Evolutionary conservation across 2,888 invertebrate genomes (phyloP), one percentile per base, ranked within the genome.

Genomic region (Pseudococcus jackbeardsleyi): DNA sequence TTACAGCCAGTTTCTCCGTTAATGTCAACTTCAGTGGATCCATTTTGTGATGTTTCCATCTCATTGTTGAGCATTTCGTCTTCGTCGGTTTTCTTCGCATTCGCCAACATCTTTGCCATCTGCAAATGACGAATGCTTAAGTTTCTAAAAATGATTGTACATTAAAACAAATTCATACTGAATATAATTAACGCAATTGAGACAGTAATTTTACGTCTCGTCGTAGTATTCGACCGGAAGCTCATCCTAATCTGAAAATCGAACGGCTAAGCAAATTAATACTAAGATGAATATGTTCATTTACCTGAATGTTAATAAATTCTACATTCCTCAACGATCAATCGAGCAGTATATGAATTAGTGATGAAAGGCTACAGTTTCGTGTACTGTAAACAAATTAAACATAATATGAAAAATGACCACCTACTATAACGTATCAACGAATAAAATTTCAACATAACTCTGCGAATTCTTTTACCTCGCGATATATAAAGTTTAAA

Each of bases 1-100:
- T 82, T 82, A 82, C 46, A 42, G 46, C 46, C 79, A 7, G n/a
- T 19, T 19, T 82, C 79, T 12, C 46, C 46, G 22, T 82, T 82
- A 9, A 82, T 46, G 8, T 82, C 42, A 26, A 33, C 72, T 26
- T 72, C 33, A 17, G 15, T 15, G 17, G 79, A 46, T 33, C 79
- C 79, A 82, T 82, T 82, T 46, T 82, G 19, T n/a, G 46, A 82
- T 8, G 79, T 46, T n/a, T 46, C 79, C 46, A 82, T 19, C 12
- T 82, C 79, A 33, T 46, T 19, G 22, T 82, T 15, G 19, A 82
- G 33, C 46, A 82, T 19, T 46, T 82, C 79, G 19, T 82, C 79
- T 82, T 82, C 79, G 3, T 82, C 46, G 11, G 3, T 82, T 46
- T 12, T 82, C 12, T 82, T 82, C 46, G 46, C 79, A 46, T 19